Base-by-base conservation (phyloP, 2,113 vertebrate species). In the Campylomormyrus numenius region DNA sequence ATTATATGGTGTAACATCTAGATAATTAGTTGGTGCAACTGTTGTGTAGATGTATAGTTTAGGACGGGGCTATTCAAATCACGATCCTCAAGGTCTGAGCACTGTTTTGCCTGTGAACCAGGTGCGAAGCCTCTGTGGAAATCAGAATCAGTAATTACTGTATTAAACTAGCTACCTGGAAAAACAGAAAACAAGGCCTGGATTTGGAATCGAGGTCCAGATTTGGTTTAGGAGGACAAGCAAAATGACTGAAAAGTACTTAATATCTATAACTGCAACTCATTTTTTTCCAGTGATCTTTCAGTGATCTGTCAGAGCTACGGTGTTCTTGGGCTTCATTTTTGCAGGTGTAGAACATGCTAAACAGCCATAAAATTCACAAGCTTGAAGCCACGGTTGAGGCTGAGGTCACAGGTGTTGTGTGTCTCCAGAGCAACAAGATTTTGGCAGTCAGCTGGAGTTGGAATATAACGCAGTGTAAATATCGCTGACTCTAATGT, bases 381-480 rank as follows among this genome's bases (percentile, higher is more conserved):
- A 95, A 95, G 46, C 91, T 96, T 90, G 94, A 96, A 91, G 91
- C 95, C 0, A 62, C 94, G 58, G 93, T 92, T 45, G 86, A 92
- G 66, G 92, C 93, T 24, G 93, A 95, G 49, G 94, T 96, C 88
- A 95, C 94, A 0, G 93, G 93, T 15, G 50, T 96, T 42, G 89
- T 93, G 58, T 94, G 94, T 91, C 92, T 95, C 89, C 92, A 83
- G 74, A 91, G 93, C 90, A 93, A 95, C 89, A 91, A 86, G 86
- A 91, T 95, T 74, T 90, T 96, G 42, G 92, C 95, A 13, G 94
- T 95, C 19, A 95, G 95, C 45, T 95, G 95, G 95, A 96, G 94
- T 91, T 93, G 91, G 85, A 91, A 90, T 85, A 92, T 96, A 19
- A 53, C 90, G 90, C 92, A 93, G 91, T 95, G 95, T 45, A 92